These are phyloP conservation scores for Eufriesea mexicana DNA, from an alignment of 1,140 invertebrate genomes.

Conservation along the genomic window DNA sequence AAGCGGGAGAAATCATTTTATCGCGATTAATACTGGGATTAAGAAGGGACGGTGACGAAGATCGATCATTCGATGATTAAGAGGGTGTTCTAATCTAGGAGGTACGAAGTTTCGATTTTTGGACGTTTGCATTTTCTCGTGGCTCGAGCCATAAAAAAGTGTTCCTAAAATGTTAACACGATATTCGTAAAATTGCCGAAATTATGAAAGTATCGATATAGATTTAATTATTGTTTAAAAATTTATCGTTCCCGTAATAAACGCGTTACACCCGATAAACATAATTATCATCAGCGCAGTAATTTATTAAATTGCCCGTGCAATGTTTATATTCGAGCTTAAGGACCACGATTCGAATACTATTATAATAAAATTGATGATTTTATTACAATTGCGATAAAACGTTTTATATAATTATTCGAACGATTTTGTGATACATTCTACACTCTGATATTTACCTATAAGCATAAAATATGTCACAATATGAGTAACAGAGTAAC, in stretches of 20 bases:
- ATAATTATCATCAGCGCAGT: neutral
- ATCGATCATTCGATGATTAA: neutral
- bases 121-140: neutral
- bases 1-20: constrained; percentile 13
- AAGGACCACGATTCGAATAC: neutral
- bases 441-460: too few species aligned
- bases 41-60: neutral
- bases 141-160: neutral
- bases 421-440: neutral
- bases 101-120: neutral
- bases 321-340: neutral
- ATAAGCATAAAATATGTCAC: neutral
- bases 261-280: neutral
- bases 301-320: neutral
- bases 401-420: too few species aligned
- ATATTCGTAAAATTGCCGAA: too few species aligned
- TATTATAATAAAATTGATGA: neutral
- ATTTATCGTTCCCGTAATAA: neutral
- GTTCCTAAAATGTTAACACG: too few species aligned
- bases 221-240: neutral
- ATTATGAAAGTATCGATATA: too few species aligned
- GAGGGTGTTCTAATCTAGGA: neutral
- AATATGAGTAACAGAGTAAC: too few species aligned
- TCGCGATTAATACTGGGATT: neutral
- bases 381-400: neutral